Evolutionary conservation across 1,140 invertebrate species (phyloP).

Genomic region (Drosophila equinoxialis): DNA sequence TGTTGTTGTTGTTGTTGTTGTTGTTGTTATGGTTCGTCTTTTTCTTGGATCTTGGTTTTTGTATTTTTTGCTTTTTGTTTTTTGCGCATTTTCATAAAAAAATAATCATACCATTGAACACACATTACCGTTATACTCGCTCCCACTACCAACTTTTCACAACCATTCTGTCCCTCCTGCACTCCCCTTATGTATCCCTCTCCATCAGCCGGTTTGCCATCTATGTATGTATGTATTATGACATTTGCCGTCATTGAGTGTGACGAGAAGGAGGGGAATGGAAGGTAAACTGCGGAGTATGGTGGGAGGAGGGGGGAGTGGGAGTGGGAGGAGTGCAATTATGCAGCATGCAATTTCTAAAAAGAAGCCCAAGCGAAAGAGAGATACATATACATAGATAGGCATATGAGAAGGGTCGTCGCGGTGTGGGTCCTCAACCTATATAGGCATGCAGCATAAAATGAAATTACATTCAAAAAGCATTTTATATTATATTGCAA

Average conservation of each 20-base stretch:
- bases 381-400: neutral
- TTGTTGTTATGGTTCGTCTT: constrained; percentile 45
- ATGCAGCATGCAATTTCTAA: constrained; percentile 51
- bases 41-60: constrained; percentile 22
- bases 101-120: constrained; percentile 47
- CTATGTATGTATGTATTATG: constrained; percentile 25
- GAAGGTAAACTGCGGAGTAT: too few relatives aligned
- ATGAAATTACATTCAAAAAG: constrained; percentile 12
- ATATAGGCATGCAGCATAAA: constrained; percentile 54
- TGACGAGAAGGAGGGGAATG: constrained; percentile 23
- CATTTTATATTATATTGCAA: neutral
- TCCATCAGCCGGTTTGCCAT: neutral
- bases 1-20: constrained; percentile 27
- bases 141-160: neutral
- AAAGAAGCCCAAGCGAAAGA: constrained; percentile 16
- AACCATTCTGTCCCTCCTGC: neutral
- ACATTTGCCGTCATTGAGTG: constrained; percentile 42
- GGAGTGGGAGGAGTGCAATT: constrained; percentile 43
- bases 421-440: constrained; percentile 27
- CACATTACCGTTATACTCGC: constrained; percentile 26
- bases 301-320: neutral
- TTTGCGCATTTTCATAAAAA: constrained; percentile 44
- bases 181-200: neutral
- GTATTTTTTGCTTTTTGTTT: constrained; percentile 26
- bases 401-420: constrained; percentile 31